Percentiles rank a stretch among this genome's conserved stretches.
phyloP scores from a whole-genome alignment of 2,888 invertebrate species.

The Noctua comes region DNA sequence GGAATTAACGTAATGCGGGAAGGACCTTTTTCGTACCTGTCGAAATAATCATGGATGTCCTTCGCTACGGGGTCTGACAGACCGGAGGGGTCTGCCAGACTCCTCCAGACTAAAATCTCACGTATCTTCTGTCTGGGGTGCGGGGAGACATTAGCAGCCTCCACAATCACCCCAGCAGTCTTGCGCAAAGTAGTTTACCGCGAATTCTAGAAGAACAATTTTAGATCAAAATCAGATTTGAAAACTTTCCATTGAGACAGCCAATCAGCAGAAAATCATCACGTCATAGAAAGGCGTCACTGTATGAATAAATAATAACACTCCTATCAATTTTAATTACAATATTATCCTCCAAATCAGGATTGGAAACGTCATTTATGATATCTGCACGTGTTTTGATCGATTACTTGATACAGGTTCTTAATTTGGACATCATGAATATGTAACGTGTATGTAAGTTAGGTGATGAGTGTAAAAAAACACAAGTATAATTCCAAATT shows the following conservation, averaged over 20 bases:
- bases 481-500: neutral
- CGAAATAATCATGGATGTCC: neutral
- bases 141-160: neutral
- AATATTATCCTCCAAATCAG: neutral
- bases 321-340: constrained; percentile 10
- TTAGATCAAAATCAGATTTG: neutral
- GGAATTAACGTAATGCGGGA: neutral
- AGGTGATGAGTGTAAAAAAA: no score
- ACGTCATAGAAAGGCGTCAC: neutral
- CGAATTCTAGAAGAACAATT: neutral
- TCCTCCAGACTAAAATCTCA: neutral
- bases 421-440: neutral
- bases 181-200: neutral
- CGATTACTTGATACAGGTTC: neutral
- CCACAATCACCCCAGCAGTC: neutral
- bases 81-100: neutral
- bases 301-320: neutral
- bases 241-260: neutral
- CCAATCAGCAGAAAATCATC: neutral
- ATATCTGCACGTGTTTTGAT: constrained; percentile 2
- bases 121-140: neutral
- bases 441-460: no score
- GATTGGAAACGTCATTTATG: neutral
- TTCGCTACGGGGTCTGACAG: no score
- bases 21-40: neutral